These are phyloP conservation scores for Tipula unca DNA, from an alignment of 2,888 invertebrate species.

Conservation along the genomic window DNA sequence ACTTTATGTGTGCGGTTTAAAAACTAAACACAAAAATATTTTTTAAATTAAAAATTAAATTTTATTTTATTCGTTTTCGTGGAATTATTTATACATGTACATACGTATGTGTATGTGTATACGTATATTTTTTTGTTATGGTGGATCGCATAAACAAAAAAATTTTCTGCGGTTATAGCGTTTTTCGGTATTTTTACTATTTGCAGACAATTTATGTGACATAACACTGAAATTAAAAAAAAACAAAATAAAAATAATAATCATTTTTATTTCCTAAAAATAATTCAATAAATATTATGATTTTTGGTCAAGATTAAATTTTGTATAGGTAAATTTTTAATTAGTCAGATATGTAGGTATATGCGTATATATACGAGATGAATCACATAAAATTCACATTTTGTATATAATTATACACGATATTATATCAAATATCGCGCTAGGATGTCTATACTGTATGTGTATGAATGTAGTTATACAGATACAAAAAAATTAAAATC, in stretches of 20 bases:
- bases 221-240: background rate
- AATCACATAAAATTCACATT: background rate
- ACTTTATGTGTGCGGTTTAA: slow-evolving; percentile 4
- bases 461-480: background rate
- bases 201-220: slow-evolving; percentile 14
- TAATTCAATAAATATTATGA: slow-evolving; percentile 8
- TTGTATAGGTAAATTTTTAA: background rate
- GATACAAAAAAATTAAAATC: background rate
- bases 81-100: too few relatives aligned
- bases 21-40: background rate
- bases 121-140: background rate
- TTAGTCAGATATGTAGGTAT: background rate
- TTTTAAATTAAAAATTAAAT: slow-evolving; percentile 9
- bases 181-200: background rate
- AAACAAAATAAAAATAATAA: too few relatives aligned
- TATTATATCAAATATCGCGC: too few relatives aligned
- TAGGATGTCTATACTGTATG: background rate
- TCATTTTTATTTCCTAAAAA: background rate
- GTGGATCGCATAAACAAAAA: background rate
- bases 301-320: background rate
- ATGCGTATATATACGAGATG: background rate
- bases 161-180: background rate
- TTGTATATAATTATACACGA: background rate
- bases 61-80: background rate
- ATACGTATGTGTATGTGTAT: too few relatives aligned